These are phyloP conservation scores for Ctena decussata DNA, from an alignment of 2,888 invertebrate species.

Conservation along the genomic window DNA sequence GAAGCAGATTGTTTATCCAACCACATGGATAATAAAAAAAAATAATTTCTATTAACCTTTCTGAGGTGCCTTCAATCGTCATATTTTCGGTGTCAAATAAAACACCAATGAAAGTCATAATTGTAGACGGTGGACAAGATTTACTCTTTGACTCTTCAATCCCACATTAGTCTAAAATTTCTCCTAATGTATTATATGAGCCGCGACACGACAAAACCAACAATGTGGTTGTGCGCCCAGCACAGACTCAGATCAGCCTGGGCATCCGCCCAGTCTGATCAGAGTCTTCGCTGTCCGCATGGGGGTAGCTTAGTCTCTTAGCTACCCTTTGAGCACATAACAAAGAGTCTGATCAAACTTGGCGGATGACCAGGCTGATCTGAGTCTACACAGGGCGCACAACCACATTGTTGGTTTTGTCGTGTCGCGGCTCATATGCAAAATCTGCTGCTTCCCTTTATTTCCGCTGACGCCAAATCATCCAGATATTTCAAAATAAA, in stretches of 20 bases:
- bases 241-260: too few relatives aligned
- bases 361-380: too few relatives aligned
- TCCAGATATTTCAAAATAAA: constrained; percentile 1
- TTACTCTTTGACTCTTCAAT: neutral
- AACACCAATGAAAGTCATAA: neutral
- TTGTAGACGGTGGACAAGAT: neutral
- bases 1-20: neutral
- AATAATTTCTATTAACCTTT: neutral
- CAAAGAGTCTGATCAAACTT: too few relatives aligned
- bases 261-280: too few relatives aligned
- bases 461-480: constrained; percentile 2
- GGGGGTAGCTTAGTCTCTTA: too few relatives aligned
- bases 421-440: too few relatives aligned
- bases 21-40: neutral
- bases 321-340: too few relatives aligned
- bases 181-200: neutral
- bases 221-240: too few relatives aligned
- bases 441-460: neutral
- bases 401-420: too few relatives aligned
- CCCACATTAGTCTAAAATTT: neutral
- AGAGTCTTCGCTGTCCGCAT: too few relatives aligned
- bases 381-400: too few relatives aligned
- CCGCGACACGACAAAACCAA: too few relatives aligned
- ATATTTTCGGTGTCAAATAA: constrained; percentile 26
- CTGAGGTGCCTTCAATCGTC: neutral